Evolutionary conservation across 2,113 vertebrate species (phyloP).

Genomic region (Campylomormyrus numenius): DNA sequence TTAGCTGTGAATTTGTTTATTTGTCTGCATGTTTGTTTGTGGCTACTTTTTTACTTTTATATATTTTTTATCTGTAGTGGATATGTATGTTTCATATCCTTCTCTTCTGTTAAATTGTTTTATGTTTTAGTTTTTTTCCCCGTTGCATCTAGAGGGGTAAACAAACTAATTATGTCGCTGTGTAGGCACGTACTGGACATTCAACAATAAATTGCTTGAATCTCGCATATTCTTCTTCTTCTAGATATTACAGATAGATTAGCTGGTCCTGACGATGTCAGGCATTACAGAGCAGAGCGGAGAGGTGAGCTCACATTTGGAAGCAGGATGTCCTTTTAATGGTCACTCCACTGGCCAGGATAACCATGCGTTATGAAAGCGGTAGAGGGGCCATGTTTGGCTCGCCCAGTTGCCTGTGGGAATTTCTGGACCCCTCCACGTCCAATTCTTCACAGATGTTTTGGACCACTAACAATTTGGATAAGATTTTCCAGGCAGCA

Average conservation of each 20-base stretch:
- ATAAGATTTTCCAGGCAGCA: slow-evolving; percentile 12
- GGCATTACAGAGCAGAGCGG: background rate
- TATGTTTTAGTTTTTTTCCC: background rate
- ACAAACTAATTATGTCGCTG: background rate
- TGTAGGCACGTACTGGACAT: background rate
- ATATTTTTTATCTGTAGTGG: background rate
- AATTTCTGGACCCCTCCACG: background rate
- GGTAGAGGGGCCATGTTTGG: background rate
- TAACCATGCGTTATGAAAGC: background rate
- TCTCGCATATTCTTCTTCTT: background rate
- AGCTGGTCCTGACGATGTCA: background rate
- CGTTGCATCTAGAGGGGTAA: background rate
- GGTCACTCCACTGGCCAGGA: background rate
- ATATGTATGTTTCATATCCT: background rate
- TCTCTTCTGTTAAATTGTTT: background rate
- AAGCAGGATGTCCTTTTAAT: background rate
- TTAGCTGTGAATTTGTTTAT: too few species aligned
- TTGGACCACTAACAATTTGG: background rate
- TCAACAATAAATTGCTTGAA: background rate
- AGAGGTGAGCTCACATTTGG: background rate
- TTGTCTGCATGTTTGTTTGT: background rate
- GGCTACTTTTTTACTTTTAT: background rate
- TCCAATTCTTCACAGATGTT: slow-evolving; percentile 17
- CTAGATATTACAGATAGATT: background rate
- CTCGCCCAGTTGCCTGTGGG: background rate